Evolutionary conservation across 2,888 invertebrate species (phyloP), one percentile per base, ranked within the genome.

Genomic region (Nomada flava): DNA sequence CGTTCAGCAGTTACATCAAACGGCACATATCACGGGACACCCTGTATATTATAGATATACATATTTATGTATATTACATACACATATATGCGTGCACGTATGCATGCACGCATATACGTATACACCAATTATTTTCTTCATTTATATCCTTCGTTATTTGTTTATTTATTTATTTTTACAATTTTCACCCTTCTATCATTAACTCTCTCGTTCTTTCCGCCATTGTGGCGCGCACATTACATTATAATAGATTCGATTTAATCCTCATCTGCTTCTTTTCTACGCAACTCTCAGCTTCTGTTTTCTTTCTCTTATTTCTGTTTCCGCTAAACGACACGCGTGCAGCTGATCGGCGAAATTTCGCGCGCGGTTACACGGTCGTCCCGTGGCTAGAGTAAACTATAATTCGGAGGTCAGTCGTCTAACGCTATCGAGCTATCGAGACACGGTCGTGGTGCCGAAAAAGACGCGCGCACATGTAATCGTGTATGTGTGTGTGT

Each of bases 351-450:
- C 87, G 86, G 87, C 86, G 85, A 88, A 53, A 80, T 84, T 87
- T 75, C 50, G 85, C 85, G 87, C 86, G 85, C 84, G 76, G 55
- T 53, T 64, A 71, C 79, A 77, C 85, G 71, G 82, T 88, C 80
- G 67, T 74, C 72, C 70, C 79, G 74, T 77, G 65, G 76, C 88
- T 88, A 88, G 75, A 88, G 60, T 82, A 85, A 74, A 86, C 84
- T 88, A 91, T 92, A 92, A 92, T 92, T 92, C 92, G 92, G 91
- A 91, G 90, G 88, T 92, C 92, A 92, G 92, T 92, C 91, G 90
- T 92, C 92, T 92, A 92, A 91, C 89, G 90, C 91, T 91, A 92
- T 91, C 90, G 91, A 92, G 91, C 90, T 90, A 91, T 91, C 90
- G 90, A 91, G 87, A 89, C 88, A 85, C 90, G 90, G 90, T 89